phyloP scores from a whole-genome alignment of 2,113 vertebrate species.

The Heteronetta atricapilla region DNA sequence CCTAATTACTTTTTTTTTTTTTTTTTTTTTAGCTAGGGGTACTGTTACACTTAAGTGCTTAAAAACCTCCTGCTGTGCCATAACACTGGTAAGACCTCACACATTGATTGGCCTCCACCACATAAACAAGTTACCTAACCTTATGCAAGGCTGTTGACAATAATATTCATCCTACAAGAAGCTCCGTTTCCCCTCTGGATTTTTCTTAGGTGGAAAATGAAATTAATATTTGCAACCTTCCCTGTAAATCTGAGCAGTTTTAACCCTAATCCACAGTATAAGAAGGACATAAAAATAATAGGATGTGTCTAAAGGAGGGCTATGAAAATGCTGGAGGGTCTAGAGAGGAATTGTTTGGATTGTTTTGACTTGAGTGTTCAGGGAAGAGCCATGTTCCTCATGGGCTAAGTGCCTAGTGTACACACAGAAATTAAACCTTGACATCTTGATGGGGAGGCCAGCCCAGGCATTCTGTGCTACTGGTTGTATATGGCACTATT shows the following conservation, averaged over 20 bases:
- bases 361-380: neutral
- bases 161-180: neutral
- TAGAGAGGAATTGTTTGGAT: neutral
- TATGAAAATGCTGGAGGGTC: no score
- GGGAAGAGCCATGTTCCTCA: neutral
- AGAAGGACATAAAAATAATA: no score
- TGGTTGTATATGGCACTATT: no score
- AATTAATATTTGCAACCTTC: neutral
- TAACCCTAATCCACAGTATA: neutral
- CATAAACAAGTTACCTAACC: slow-evolving; percentile 2
- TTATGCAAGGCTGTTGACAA: neutral
- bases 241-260: neutral
- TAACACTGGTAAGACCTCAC: neutral
- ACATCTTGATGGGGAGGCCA: neutral
- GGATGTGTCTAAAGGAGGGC: no score
- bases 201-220: neutral
- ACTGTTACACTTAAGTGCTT: neutral
- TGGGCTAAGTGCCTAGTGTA: neutral
- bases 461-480: neutral
- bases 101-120: neutral
- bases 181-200: neutral
- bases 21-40: neutral
- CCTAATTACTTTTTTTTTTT: neutral
- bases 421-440: neutral
- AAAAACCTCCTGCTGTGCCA: neutral